phyloP scores from a whole-genome alignment of 2,113 vertebrate genomes.

The Ibidorhyncha struthersii region DNA sequence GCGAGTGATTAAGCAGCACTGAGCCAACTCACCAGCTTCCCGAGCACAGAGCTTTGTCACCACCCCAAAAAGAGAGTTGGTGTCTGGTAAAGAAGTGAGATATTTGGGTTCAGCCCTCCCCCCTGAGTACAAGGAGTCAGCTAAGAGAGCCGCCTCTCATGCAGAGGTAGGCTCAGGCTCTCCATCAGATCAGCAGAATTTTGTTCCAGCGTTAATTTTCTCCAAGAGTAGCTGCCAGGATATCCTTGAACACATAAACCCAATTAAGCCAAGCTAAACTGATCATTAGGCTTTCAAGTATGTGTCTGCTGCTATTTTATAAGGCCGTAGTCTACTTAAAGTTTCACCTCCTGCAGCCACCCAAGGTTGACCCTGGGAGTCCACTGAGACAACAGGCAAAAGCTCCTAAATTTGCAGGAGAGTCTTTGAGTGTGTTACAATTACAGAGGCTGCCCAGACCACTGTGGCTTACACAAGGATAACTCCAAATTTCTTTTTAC shows the following conservation, averaged over 20 bases:
- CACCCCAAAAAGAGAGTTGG: not conserved
- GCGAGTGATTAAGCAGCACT: not conserved
- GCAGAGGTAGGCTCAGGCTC: not conserved
- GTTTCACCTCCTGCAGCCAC: constrained; percentile 61
- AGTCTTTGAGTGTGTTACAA: not conserved
- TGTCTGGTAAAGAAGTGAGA: not conserved
- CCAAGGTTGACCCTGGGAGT: not conserved
- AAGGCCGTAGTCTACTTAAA: constrained; percentile 48
- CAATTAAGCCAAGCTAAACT: constrained; percentile 59
- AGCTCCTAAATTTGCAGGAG: constrained; percentile 7
- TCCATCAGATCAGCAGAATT: constrained; percentile 6
- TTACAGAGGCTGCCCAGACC: not conserved
- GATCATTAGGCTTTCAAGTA: constrained; percentile 67
- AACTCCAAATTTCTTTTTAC: not conserved
- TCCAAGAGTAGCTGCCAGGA: constrained; percentile 44
- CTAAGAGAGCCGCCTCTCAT: not conserved
- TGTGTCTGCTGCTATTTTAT: constrained; percentile 63
- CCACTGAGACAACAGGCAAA: constrained; percentile 28
- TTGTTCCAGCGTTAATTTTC: constrained; percentile 57
- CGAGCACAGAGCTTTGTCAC: not conserved
- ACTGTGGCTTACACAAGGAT: not conserved
- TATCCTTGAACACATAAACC: constrained; percentile 61
- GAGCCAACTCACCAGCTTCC: not conserved
- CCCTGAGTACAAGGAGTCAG: not conserved
- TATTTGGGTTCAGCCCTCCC: not conserved